Percentiles rank a stretch among this genome's conserved stretches.
Evolutionary conservation across 2,888 invertebrate species (phyloP).

Genomic region (Linnaemya tessellans): DNA sequence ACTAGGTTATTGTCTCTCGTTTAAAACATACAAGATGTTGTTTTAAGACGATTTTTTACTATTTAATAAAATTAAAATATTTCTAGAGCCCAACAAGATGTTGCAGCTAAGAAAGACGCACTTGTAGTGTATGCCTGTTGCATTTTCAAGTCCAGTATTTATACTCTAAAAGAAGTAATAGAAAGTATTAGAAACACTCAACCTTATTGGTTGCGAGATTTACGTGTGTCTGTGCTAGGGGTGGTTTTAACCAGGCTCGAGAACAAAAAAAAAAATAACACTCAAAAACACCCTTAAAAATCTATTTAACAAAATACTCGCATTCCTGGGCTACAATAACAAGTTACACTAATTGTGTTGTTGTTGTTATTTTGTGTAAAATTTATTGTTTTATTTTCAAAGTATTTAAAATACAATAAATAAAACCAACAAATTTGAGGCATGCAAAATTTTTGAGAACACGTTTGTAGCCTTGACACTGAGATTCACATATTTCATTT

Average conservation of each 20-base stretch:
- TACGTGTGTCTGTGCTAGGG: conserved; percentile 22
- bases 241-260: conserved; percentile 9
- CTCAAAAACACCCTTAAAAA: neutral
- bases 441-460: no score
- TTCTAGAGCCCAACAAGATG: conserved; percentile 18
- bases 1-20: conserved; percentile 29
- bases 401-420: neutral
- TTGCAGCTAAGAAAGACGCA: conserved; percentile 60
- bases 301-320: neutral
- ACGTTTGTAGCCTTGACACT: no score
- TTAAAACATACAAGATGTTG: neutral
- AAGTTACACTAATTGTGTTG: no score
- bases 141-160: conserved; percentile 41
- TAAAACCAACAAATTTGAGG: no score
- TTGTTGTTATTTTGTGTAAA: no score
- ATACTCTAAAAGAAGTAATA: conserved; percentile 30
- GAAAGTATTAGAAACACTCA: conserved; percentile 13
- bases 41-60: neutral
- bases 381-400: neutral
- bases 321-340: no score
- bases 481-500: no score
- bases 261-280: neutral
- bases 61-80: neutral
- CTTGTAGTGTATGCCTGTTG: conserved; percentile 72
- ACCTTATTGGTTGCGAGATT: neutral